A percentile compares a stretch with the other conserved stretches of the same genome.
Conservation (phyloP, 2,888 invertebrate genomes). For the Automeris io region DNA sequence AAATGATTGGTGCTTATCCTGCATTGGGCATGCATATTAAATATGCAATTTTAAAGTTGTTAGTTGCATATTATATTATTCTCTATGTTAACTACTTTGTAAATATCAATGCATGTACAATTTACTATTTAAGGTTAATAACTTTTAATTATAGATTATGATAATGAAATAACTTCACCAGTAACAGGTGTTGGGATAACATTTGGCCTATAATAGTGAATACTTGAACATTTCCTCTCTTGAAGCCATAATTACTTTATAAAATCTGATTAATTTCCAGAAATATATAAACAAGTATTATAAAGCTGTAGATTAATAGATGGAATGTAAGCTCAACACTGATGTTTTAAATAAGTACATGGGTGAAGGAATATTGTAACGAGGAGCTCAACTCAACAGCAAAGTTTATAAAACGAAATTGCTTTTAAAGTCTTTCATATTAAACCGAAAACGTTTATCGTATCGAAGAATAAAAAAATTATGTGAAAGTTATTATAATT, state of each 20-base stretch:
- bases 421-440: constrained; percentile 8
- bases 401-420: constrained; percentile 23
- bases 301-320: constrained; percentile 18
- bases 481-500: constrained; percentile 43
- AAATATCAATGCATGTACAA: constrained; percentile 53
- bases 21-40: constrained; percentile 49
- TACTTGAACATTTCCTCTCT: not conserved
- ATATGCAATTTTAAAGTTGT: constrained; percentile 46
- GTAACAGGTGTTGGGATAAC: constrained; percentile 24
- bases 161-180: constrained; percentile 30
- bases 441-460: constrained; percentile 19
- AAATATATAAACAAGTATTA: constrained; percentile 45
- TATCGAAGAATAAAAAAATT: constrained; percentile 40
- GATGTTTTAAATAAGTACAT: not conserved
- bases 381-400: not conserved
- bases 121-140: constrained; percentile 36
- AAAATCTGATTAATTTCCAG: constrained; percentile 25
- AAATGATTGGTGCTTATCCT: constrained; percentile 55
- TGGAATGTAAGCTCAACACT: not conserved
- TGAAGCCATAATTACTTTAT: constrained; percentile 5
- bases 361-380: not conserved
- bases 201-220: constrained; percentile 32
- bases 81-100: constrained; percentile 38
- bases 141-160: constrained; percentile 25
- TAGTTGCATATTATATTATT: constrained; percentile 39